phyloP scores from a whole-genome alignment of 2,113 vertebrate genomes.

The Hyperopisus bebe region DNA sequence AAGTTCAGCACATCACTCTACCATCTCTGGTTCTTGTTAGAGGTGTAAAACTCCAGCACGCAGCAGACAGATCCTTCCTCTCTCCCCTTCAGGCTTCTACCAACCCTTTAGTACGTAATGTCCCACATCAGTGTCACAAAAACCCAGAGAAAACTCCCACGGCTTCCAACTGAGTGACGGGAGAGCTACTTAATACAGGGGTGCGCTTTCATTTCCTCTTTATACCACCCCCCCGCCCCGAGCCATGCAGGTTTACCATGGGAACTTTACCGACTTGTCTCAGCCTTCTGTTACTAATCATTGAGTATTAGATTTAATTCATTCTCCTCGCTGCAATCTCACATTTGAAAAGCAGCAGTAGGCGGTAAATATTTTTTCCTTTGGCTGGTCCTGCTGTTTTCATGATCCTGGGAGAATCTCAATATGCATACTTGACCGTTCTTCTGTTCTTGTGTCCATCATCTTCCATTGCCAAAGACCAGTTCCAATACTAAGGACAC shows the following conservation, averaged over 20 bases:
- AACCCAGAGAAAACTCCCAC: neutral
- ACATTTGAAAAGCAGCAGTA: neutral
- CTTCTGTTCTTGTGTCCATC: too few species aligned
- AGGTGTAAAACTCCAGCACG: neutral
- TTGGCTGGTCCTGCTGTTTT: neutral
- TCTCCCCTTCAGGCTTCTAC: neutral
- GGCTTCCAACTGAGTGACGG: neutral
- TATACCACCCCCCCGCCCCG: neutral
- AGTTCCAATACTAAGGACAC: too few species aligned
- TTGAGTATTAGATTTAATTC: neutral
- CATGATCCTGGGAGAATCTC: neutral
- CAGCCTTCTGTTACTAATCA: neutral
- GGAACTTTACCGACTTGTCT: neutral
- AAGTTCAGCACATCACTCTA: neutral
- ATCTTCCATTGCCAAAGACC: too few species aligned
- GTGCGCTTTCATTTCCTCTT: neutral
- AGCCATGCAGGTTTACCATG: neutral
- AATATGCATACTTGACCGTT: too few species aligned
- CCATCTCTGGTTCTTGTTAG: constrained; percentile 2
- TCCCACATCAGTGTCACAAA: neutral
- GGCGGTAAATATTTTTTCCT: neutral
- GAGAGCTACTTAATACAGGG: neutral
- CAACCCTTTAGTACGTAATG: neutral
- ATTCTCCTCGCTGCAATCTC: neutral
- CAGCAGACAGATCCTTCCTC: neutral